Percentiles rank a stretch among this genome's conserved stretches.
Conservation (phyloP, 2,113 vertebrate genomes). For the Cyphomyrus discorhynchus region DNA sequence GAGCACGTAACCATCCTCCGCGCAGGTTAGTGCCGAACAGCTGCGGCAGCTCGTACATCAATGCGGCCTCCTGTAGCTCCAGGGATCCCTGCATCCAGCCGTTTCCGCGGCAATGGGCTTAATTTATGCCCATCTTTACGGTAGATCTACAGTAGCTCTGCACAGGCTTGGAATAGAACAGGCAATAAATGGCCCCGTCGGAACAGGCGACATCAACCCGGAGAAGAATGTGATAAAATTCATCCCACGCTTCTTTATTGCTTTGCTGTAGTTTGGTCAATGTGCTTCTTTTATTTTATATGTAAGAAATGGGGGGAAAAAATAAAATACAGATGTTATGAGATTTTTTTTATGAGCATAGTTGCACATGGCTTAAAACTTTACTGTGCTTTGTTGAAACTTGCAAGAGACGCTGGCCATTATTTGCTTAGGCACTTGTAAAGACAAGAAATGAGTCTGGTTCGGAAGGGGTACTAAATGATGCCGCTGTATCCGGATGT, state of each 20-base stretch:
- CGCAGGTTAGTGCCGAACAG: neutral
- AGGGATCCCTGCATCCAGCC: neutral
- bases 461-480: neutral
- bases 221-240: neutral
- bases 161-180: neutral
- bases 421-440: neutral
- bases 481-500: neutral
- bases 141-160: neutral
- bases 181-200: neutral
- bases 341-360: neutral
- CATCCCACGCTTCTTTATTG: neutral
- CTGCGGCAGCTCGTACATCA: slow-evolving; percentile 5
- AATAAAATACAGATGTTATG: neutral
- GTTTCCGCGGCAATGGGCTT: neutral
- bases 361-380: neutral
- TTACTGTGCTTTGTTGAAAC: neutral
- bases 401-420: neutral
- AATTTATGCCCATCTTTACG: neutral
- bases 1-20: slow-evolving; percentile 2
- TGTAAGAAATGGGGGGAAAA: neutral
- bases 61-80: neutral
- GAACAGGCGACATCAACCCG: neutral
- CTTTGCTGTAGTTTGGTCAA: neutral
- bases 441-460: neutral
- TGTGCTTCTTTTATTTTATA: neutral